phyloP scores from a whole-genome alignment of 2,888 invertebrate genomes.

The Euproctis similis region DNA sequence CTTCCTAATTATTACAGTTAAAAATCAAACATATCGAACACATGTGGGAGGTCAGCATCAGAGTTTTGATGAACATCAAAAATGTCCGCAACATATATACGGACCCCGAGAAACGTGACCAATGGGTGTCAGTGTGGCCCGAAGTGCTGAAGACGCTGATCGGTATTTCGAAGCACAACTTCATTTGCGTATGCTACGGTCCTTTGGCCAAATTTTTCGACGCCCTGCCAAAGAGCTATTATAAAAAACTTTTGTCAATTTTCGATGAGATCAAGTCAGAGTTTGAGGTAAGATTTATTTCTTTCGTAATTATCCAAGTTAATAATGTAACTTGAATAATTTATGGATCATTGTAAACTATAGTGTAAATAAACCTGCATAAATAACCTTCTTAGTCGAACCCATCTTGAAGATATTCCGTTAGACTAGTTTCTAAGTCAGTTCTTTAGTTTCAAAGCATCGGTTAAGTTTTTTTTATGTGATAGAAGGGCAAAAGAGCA shows the following conservation, averaged over 20 bases:
- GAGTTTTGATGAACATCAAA: constrained; percentile 77
- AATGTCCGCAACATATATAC: constrained; percentile 80
- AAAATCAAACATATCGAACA: constrained; percentile 79
- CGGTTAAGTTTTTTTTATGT: no score
- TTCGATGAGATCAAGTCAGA: constrained; percentile 77
- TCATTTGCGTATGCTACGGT: constrained; percentile 79
- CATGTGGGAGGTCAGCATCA: constrained; percentile 77
- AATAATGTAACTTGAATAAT: no score
- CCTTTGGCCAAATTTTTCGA: constrained; percentile 77
- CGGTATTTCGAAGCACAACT: constrained; percentile 79
- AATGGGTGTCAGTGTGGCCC: constrained; percentile 76
- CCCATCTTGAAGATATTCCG: no score
- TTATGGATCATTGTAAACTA: no score
- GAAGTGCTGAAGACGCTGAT: constrained; percentile 79
- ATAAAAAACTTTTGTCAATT: constrained; percentile 66
- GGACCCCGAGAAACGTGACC: constrained; percentile 77
- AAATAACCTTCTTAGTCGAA: no score
- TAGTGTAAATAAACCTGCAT: no score
- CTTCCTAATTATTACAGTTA: constrained; percentile 70
- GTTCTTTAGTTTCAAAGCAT: no score
- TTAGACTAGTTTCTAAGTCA: no score
- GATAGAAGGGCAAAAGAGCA: no score
- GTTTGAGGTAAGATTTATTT: constrained; percentile 71
- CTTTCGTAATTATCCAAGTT: no score
- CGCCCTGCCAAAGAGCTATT: constrained; percentile 72